Conservation (phyloP, 2,888 invertebrate species). For the Urechis unicinctus region DNA sequence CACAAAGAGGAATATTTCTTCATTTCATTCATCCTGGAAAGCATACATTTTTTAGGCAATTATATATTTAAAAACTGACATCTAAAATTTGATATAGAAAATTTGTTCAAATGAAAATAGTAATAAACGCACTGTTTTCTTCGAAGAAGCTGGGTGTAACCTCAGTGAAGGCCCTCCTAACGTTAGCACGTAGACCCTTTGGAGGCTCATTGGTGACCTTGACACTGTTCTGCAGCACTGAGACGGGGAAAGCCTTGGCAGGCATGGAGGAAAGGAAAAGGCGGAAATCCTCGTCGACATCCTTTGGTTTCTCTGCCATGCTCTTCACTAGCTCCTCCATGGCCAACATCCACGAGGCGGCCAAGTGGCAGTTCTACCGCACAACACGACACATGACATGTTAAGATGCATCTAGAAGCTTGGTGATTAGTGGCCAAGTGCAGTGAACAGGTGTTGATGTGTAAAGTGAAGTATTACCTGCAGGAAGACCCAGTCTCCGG, state of each 20-base stretch:
- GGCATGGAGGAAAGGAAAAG: slow-evolving; percentile 52
- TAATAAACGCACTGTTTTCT: slow-evolving; percentile 57
- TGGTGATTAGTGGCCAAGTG: too few relatives aligned
- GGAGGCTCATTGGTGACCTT: slow-evolving; percentile 54
- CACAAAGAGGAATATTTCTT: too few relatives aligned
- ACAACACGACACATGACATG: slow-evolving; percentile 1
- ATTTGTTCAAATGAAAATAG: too few relatives aligned
- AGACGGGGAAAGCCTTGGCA: slow-evolving; percentile 48
- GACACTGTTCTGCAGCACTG: slow-evolving; percentile 51
- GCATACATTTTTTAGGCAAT: too few relatives aligned
- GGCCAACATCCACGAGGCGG: slow-evolving; percentile 51
- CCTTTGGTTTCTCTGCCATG: slow-evolving; percentile 42
- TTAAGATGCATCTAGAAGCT: too few relatives aligned
- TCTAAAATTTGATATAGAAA: too few relatives aligned
- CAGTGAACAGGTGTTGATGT: too few relatives aligned
- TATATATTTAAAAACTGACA: too few relatives aligned
- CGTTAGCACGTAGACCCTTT: slow-evolving; percentile 62
- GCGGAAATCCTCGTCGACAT: slow-evolving; percentile 48
- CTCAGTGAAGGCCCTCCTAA: slow-evolving; percentile 73
- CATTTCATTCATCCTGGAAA: too few relatives aligned
- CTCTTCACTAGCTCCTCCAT: slow-evolving; percentile 49
- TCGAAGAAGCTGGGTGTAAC: slow-evolving; percentile 79
- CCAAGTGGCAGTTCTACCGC: slow-evolving; percentile 51
- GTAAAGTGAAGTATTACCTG: slow-evolving; percentile 31
- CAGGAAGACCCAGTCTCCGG: slow-evolving; percentile 52